Base-by-base conservation (phyloP, 2,113 vertebrate species). In the Zootoca vivipara region DNA sequence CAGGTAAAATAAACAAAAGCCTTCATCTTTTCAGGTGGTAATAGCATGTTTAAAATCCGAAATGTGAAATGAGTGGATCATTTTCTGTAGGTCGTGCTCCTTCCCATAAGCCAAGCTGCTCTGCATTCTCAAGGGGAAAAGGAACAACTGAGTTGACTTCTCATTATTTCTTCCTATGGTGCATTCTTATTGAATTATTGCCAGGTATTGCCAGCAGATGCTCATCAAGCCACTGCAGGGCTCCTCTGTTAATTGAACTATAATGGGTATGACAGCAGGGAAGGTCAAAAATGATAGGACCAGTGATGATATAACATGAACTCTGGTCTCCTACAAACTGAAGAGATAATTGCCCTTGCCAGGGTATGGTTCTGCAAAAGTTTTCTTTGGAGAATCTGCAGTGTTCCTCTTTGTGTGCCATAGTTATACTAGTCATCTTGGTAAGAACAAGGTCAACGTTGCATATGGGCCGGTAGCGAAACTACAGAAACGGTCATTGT, bases 221-320 rank as follows among this genome's bases (percentile, higher is more conserved):
- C 97, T 98, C 97, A 96, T 97, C 97, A 96, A 96, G 95, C 96
- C 86, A 78, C 97, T 97, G 97, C 95, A 91, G 92, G 97, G 94
- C 95, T 95, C 96, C 93, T 94, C 93, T 96, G 95, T 97, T 98
- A 98, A 99, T 98, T 99, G 98, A 98, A 97, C 97, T 96, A 96
- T 98, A 98, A 98, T 98, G 96, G 96, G 94, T 93, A 89, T 96
- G 96, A 96, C 97, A 98, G 98, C 97, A 95, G 98, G 98, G 96
- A 98, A 98, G 97, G 97, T 98, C 97, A 97, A 95, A 88, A 93
- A 96, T 93, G 96, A 96, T 89, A 79, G 88, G 92, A 96, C 90
- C 92, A 93, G 93, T 97, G 96, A 97, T 97, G 95, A 97, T 97
- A 96, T 95, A 97, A 94, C 87, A 85, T 96, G 93, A 96, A 95